phyloP scores from a whole-genome alignment of 1,140 invertebrate genomes.

The Rhyacophila brunnea region DNA sequence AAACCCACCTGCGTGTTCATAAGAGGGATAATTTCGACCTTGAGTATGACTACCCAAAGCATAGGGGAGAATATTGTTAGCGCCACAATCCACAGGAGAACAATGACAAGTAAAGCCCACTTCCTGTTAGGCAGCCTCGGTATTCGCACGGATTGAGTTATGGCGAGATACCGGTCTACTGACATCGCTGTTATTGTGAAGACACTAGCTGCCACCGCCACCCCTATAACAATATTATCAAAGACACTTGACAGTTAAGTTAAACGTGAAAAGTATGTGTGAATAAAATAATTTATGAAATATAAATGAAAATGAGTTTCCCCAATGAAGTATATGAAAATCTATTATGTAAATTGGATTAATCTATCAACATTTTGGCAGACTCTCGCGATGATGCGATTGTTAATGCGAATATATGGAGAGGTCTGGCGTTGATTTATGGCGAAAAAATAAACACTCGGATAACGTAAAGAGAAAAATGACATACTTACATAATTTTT shows the following conservation, averaged over 20 bases:
- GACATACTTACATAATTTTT: no score
- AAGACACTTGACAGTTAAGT: background rate
- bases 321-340: no score
- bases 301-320: no score
- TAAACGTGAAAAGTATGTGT: no score
- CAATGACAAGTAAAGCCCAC: constrained; percentile 63
- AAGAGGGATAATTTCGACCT: constrained; percentile 48
- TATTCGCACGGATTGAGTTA: constrained; percentile 69
- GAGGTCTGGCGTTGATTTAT: no score
- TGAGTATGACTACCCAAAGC: constrained; percentile 53
- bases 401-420: no score
- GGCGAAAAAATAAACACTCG: no score
- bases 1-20: constrained; percentile 44
- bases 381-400: no score
- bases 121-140: constrained; percentile 64
- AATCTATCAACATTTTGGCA: no score
- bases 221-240: constrained; percentile 53
- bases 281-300: no score
- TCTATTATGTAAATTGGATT: no score
- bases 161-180: constrained; percentile 72
- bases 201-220: constrained; percentile 72
- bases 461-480: no score
- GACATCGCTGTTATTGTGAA: constrained; percentile 79
- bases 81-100: constrained; percentile 64
- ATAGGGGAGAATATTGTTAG: constrained; percentile 66